A percentile compares a stretch with the other conserved stretches of the same genome.
These are phyloP conservation scores for Agriopis marginaria DNA, from an alignment of 2,888 invertebrate genomes.

Conservation along the genomic window DNA sequence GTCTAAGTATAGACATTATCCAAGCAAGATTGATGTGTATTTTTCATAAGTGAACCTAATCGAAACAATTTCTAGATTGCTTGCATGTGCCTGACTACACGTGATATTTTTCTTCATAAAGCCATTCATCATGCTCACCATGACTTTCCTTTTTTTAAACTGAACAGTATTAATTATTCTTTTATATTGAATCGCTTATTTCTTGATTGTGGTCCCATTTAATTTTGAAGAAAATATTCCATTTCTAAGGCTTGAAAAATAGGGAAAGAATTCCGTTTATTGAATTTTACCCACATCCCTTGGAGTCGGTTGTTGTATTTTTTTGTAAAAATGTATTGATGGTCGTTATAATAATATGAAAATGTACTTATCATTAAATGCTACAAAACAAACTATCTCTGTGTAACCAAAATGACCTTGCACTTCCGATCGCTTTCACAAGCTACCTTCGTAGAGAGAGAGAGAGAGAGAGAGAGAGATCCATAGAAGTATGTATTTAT, in stretches of 20 bases:
- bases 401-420: conserved; percentile 15
- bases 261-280: too few species aligned
- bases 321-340: too few species aligned
- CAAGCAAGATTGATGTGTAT: neutral
- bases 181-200: too few species aligned
- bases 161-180: too few species aligned
- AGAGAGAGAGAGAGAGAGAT: neutral
- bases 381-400: neutral
- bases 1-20: neutral
- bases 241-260: too few species aligned
- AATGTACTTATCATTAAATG: neutral
- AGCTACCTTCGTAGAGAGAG: conserved; percentile 5
- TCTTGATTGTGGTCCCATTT: too few species aligned
- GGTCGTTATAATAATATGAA: neutral
- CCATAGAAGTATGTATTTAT: too few species aligned
- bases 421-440: neutral
- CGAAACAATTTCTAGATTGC: too few species aligned
- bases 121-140: neutral
- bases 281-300: too few species aligned
- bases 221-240: too few species aligned
- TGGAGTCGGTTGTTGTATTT: too few species aligned
- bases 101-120: neutral
- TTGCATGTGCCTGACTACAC: neutral
- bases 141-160: neutral
- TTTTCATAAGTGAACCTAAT: neutral